Evolutionary conservation across 2,888 invertebrate genomes (phyloP).

Genomic region (Lasioglossum zephyrum): DNA sequence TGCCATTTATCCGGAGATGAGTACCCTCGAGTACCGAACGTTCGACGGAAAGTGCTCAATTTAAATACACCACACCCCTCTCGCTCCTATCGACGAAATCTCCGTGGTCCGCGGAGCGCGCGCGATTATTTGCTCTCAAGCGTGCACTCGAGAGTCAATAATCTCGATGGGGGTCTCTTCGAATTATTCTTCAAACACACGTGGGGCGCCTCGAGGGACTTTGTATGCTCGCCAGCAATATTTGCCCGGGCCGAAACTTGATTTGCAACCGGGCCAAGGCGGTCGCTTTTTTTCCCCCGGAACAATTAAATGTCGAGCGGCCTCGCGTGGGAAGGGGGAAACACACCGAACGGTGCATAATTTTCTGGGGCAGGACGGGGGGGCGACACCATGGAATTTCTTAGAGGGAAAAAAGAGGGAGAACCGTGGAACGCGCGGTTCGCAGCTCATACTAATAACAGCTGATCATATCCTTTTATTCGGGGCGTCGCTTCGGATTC

Average conservation of each 20-base stretch:
- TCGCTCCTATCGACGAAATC: conserved; percentile 44
- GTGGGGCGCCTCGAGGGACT: conserved; percentile 1
- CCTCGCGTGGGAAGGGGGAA: neutral
- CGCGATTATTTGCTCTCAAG: conserved; percentile 55
- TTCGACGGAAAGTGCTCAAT: conserved; percentile 26
- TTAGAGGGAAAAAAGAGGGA: neutral
- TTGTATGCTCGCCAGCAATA: conserved; percentile 53
- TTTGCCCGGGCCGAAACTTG: conserved; percentile 59
- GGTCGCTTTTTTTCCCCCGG: conserved; percentile 28
- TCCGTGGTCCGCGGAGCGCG: neutral
- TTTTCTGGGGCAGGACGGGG: neutral
- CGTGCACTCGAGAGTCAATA: conserved; percentile 58
- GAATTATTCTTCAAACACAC: conserved; percentile 61
- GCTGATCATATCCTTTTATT: conserved; percentile 55
- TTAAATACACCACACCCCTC: conserved; percentile 23
- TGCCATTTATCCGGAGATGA: neutral
- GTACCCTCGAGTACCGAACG: neutral
- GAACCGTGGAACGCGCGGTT: conserved; percentile 25
- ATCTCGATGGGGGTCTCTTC: conserved; percentile 55
- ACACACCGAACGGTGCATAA: conserved; percentile 33
- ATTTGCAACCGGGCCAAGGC: conserved; percentile 29
- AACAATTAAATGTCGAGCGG: conserved; percentile 54
- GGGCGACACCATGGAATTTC: neutral
- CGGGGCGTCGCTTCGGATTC: conserved; percentile 33
- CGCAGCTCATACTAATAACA: conserved; percentile 43